A percentile compares a stretch with the other conserved stretches of the same genome.
Conservation (phyloP, 1,140 invertebrate species). For the Samia ricini region DNA sequence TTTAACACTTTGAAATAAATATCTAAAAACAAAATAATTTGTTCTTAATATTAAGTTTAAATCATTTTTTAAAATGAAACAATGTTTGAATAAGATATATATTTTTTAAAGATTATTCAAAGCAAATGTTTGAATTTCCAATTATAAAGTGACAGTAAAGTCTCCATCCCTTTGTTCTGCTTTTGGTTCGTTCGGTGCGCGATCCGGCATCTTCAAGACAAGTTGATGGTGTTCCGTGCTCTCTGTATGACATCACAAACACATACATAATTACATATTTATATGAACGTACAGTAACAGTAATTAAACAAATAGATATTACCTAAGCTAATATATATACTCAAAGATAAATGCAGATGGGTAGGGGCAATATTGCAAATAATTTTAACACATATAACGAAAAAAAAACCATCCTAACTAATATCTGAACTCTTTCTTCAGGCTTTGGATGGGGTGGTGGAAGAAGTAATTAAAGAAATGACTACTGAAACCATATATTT, state of each 20-base stretch:
- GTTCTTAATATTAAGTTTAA: neutral
- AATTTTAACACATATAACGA: no score
- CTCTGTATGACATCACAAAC: constrained; percentile 66
- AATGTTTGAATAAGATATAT: no score
- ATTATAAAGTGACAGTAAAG: constrained; percentile 64
- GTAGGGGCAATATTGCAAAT: no score
- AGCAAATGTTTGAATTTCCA: neutral
- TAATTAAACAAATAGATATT: no score
- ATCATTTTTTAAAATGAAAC: neutral
- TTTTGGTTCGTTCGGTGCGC: constrained; percentile 41
- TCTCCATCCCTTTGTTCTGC: constrained; percentile 64
- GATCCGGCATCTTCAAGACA: constrained; percentile 60
- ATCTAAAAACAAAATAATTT: neutral
- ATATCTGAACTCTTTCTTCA: no score
- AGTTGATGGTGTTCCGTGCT: constrained; percentile 51
- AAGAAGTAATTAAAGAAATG: no score
- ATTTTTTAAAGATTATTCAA: no score
- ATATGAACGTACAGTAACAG: neutral
- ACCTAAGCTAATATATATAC: no score
- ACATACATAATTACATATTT: constrained; percentile 26
- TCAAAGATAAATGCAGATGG: no score
- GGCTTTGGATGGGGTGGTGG: no score
- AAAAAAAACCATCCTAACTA: no score
- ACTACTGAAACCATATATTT: no score
- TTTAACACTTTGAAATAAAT: neutral